Conservation (phyloP, 2,797 vertebrate genomes). For the Lacerta agilis region DNA sequence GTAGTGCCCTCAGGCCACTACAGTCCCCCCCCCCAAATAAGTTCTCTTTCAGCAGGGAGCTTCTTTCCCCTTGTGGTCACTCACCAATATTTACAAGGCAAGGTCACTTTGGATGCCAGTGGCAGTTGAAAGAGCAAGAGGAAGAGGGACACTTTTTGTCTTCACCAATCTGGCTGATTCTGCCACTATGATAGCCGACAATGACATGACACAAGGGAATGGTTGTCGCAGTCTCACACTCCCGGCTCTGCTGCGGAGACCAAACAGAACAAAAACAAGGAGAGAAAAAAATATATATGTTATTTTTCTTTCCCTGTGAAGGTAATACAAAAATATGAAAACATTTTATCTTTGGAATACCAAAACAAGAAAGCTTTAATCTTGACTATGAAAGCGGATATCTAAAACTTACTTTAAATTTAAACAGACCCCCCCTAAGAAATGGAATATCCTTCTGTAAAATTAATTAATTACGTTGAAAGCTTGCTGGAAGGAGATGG, state of each 20-base stretch:
- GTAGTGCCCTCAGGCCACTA: slow-evolving; percentile 34
- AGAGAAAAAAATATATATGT: slow-evolving; percentile 29
- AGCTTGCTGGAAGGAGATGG: slow-evolving; percentile 81
- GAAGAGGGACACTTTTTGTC: slow-evolving; percentile 65
- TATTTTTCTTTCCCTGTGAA: slow-evolving; percentile 55
- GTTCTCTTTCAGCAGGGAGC: slow-evolving; percentile 45
- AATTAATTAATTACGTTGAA: slow-evolving; percentile 90
- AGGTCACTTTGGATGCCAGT: slow-evolving; percentile 78
- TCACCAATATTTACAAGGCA: slow-evolving; percentile 75
- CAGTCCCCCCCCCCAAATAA: slow-evolving; percentile 54
- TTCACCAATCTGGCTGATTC: slow-evolving; percentile 73
- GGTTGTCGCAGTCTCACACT: slow-evolving; percentile 64
- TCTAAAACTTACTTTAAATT: slow-evolving; percentile 66
- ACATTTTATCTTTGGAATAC: slow-evolving; percentile 65
- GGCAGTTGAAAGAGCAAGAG: slow-evolving; percentile 63
- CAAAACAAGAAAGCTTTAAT: slow-evolving; percentile 57
- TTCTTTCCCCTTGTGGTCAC: slow-evolving; percentile 64
- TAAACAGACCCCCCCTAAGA: slow-evolving; percentile 63
- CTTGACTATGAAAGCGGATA: slow-evolving; percentile 68
- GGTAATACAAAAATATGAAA: slow-evolving; percentile 67
- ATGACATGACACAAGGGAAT: slow-evolving; percentile 74
- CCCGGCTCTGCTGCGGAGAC: slow-evolving; percentile 67
- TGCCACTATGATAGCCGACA: slow-evolving; percentile 71
- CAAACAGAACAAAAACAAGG: slow-evolving; percentile 63
- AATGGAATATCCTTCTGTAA: slow-evolving; percentile 71